phyloP scores from a whole-genome alignment of 2,113 vertebrate species.

The Paramormyrops kingsleyae region DNA sequence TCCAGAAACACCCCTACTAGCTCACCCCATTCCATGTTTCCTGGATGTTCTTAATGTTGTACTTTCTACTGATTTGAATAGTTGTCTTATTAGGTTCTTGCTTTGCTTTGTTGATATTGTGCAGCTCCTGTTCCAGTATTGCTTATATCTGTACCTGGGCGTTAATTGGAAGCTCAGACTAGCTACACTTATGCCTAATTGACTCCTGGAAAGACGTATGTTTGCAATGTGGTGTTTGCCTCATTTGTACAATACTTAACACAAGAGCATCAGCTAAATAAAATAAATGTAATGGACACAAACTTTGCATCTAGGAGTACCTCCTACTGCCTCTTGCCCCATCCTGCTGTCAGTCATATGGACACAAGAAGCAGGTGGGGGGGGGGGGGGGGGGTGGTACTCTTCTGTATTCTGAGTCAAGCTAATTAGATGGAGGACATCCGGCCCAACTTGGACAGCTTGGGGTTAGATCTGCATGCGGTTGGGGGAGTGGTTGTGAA shows the following conservation, averaged over 20 bases:
- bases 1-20: background rate
- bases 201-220: background rate
- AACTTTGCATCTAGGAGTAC: background rate
- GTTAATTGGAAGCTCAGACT: background rate
- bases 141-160: background rate
- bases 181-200: background rate
- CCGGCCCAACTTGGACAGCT: background rate
- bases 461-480: background rate
- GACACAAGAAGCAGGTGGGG: background rate
- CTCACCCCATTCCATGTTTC: background rate
- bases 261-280: background rate
- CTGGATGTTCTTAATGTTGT: background rate
- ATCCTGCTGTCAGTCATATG: background rate
- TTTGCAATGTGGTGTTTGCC: background rate
- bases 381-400: background rate
- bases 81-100: background rate
- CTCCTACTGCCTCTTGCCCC: background rate
- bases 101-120: background rate
- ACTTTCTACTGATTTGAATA: background rate
- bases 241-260: background rate
- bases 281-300: background rate
- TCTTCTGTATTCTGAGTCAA: background rate
- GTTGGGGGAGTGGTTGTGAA: background rate
- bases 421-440: background rate
- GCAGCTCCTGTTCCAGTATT: background rate